These are phyloP conservation scores for Lepidotrigona ventralis DNA, from an alignment of 1,140 invertebrate species.

Conservation along the genomic window DNA sequence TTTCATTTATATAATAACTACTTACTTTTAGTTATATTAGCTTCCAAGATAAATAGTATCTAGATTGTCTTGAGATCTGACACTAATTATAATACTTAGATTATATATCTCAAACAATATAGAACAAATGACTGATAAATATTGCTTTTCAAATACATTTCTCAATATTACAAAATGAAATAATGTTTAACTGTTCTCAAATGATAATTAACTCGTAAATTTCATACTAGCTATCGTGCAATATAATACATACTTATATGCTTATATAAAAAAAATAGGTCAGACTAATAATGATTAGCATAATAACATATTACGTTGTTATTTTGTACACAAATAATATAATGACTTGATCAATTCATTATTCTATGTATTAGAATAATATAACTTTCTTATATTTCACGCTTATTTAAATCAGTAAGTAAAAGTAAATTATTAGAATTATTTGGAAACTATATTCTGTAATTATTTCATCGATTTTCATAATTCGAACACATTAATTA, in stretches of 20 bases:
- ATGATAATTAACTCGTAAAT: not conserved
- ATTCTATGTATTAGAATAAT: not conserved
- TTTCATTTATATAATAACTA: not conserved
- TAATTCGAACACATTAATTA: too few species aligned
- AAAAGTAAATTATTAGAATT: not conserved
- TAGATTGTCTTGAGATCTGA: not conserved
- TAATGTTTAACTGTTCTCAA: not conserved
- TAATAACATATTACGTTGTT: not conserved
- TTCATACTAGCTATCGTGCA: not conserved
- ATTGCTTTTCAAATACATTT: not conserved
- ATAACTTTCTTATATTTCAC: not conserved
- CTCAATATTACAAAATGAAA: not conserved
- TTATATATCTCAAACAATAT: not conserved
- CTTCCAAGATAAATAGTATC: not conserved
- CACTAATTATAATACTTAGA: not conserved
- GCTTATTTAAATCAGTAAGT: fast-evolving
- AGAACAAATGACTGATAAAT: not conserved
- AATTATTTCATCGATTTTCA: too few species aligned
- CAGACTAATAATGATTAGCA: not conserved
- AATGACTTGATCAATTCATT: not conserved
- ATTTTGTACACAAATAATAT: not conserved
- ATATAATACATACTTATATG: not conserved
- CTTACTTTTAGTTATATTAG: not conserved
- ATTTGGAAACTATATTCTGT: not conserved
- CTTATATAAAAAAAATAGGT: slow-evolving; percentile 1